These are phyloP conservation scores for Syrphus vitripennis DNA, from an alignment of 2,888 invertebrate genomes.

Conservation along the genomic window DNA sequence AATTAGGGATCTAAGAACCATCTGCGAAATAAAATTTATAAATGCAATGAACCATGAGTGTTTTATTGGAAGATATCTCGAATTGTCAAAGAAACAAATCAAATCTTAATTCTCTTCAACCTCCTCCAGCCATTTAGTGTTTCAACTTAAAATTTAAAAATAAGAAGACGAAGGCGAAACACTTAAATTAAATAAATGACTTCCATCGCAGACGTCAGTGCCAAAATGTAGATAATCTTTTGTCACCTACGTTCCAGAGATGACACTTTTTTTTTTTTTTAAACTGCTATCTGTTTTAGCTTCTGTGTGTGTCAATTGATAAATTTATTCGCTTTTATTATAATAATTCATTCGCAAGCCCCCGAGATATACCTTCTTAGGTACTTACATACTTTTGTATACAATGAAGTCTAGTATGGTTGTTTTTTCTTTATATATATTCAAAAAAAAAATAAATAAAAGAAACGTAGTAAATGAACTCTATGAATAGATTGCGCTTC, in stretches of 20 bases:
- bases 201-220: constrained; percentile 40
- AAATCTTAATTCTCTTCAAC: not conserved
- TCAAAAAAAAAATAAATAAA: not conserved
- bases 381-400: not conserved
- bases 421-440: not conserved
- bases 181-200: constrained; percentile 42
- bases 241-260: constrained; percentile 48
- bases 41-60: too few relatives aligned
- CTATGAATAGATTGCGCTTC: constrained; percentile 46
- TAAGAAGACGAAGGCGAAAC: not conserved
- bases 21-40: too few relatives aligned
- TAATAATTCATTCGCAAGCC: constrained; percentile 29
- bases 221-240: constrained; percentile 55
- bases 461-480: not conserved
- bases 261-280: not conserved
- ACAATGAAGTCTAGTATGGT: constrained; percentile 2
- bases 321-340: constrained; percentile 48
- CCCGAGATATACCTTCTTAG: not conserved
- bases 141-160: not conserved
- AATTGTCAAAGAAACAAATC: not conserved
- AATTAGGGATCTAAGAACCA: too few relatives aligned
- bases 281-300: not conserved
- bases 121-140: not conserved
- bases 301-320: constrained; percentile 52
- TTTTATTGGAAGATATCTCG: too few relatives aligned